Conservation (phyloP, 2,888 invertebrate species). For the Alitta virens region DNA sequence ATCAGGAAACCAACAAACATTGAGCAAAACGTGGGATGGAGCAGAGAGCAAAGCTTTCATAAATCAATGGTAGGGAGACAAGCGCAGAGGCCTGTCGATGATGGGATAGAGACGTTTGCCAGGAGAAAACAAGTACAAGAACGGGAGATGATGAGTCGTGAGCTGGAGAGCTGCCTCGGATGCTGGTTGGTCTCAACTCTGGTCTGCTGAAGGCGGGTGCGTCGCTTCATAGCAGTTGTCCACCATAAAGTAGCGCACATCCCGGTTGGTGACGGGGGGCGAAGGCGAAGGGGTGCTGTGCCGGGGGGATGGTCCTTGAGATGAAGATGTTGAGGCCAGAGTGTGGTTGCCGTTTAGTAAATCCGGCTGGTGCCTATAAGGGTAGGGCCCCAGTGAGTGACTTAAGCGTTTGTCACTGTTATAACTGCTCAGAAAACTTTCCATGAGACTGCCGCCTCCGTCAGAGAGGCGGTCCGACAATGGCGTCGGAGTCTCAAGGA, state of each 20-base stretch:
- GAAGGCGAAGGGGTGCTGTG: constrained; percentile 5
- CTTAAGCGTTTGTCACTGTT: background rate
- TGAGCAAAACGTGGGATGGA: too few species aligned
- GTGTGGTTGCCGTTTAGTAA: constrained; percentile 18
- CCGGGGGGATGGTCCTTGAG: background rate
- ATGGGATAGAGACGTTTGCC: too few species aligned
- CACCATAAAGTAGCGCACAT: constrained; percentile 25
- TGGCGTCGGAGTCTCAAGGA: background rate
- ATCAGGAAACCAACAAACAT: too few species aligned
- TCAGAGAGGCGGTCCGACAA: background rate
- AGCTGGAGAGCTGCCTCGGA: too few species aligned
- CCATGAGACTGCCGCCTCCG: background rate
- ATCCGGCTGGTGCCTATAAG: background rate
- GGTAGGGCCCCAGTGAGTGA: too few species aligned
- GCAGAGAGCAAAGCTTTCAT: too few species aligned
- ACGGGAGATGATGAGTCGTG: too few species aligned
- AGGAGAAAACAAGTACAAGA: too few species aligned
- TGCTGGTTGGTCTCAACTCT: background rate
- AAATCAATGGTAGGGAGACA: too few species aligned
- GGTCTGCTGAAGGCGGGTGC: background rate
- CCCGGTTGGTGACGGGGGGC: constrained; percentile 16
- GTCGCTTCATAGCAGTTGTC: constrained; percentile 17
- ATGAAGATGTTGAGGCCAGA: background rate
- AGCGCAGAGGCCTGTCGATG: too few species aligned
- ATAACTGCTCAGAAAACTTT: background rate